Conservation (phyloP, 1,140 invertebrate species). For the Macrobrachium rosenbergii region DNA sequence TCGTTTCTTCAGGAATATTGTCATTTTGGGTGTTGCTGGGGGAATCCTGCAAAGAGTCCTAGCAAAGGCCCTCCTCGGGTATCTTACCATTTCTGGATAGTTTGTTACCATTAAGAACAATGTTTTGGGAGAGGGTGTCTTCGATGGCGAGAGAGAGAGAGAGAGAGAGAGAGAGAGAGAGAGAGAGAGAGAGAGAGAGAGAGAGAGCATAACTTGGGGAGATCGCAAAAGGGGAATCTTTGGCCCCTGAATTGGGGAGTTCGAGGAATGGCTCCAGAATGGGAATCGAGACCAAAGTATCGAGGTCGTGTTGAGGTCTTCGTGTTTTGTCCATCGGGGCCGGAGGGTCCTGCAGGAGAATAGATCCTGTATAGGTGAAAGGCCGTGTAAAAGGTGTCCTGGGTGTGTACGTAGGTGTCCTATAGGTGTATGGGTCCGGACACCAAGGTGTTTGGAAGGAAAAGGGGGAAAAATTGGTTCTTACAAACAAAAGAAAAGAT, state of each 20-base stretch:
- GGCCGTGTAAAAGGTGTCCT: too few relatives aligned
- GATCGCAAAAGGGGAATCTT: neutral
- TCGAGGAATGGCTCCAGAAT: neutral
- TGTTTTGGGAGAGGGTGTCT: constrained; percentile 1
- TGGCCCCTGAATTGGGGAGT: neutral
- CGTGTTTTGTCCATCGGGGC: too few relatives aligned
- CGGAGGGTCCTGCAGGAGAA: too few relatives aligned
- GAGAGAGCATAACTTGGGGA: neutral
- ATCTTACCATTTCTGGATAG: too few relatives aligned
- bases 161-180: neutral
- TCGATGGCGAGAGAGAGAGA: neutral
- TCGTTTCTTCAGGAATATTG: too few relatives aligned
- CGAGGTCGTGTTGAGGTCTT: neutral
- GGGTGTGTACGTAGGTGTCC: too few relatives aligned
- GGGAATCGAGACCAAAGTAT: neutral
- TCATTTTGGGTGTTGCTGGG: neutral
- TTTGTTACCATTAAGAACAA: neutral
- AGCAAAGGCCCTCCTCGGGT: too few relatives aligned
- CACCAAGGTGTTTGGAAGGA: neutral
- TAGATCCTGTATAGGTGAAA: too few relatives aligned
- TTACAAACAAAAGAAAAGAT: too few relatives aligned
- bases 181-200: neutral
- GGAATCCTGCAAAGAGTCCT: neutral
- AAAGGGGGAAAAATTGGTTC: neutral
- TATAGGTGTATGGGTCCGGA: neutral